Base-by-base conservation (phyloP, 2,113 vertebrate species). In the Hiodon alosoides region DNA sequence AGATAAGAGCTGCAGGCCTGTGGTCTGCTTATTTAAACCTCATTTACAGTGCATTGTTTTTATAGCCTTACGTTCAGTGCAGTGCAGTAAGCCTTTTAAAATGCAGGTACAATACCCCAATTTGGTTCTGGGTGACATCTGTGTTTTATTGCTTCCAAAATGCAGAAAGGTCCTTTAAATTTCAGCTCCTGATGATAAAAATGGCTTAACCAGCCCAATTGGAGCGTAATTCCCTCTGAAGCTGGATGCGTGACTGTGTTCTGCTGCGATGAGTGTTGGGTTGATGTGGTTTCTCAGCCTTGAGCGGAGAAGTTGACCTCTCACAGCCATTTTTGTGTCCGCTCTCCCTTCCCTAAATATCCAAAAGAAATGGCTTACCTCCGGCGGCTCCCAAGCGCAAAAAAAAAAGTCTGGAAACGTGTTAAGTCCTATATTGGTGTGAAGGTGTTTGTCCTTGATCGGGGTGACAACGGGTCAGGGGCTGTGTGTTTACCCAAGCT, bases 141-240 rank as follows among this genome's bases (percentile, higher is more conserved):
- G 85, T 83, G 69, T 86, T 89, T 86, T 81, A 87, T 87, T 85
- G 76, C 73, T 69, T 76, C 60, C 65, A 85, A 77, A 83, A 89
- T 83, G 67, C 76, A 82, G 74, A 80, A 82, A 75, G 87, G 71
- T 77, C 58, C 71, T 77, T 83, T 82, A 69, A 77, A 79, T 84
- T 79, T 77, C 75, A 53, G 50, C 71, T 69, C 60, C 64, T 65
- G 69, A 75, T 17, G 70, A 9, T 58, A 67, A 67, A 78, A 73
- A 57, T 72, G 79, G 76, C 68, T 83, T 52, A 51, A 76, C 81
- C 31, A 74, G 7, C 10, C 57, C 31, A 11, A 75, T 77, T 69
- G 59, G 47, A 54, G 47, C 67, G 64, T 78, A 79, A 73, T 73
- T 70, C 71, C 50, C 80, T 31, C 73, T 67, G 3, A 73, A 73